Percentiles rank a stretch among this genome's conserved stretches.
These are phyloP conservation scores for Camptogramma bilineatum DNA, from an alignment of 2,888 invertebrate genomes.

Conservation along the genomic window DNA sequence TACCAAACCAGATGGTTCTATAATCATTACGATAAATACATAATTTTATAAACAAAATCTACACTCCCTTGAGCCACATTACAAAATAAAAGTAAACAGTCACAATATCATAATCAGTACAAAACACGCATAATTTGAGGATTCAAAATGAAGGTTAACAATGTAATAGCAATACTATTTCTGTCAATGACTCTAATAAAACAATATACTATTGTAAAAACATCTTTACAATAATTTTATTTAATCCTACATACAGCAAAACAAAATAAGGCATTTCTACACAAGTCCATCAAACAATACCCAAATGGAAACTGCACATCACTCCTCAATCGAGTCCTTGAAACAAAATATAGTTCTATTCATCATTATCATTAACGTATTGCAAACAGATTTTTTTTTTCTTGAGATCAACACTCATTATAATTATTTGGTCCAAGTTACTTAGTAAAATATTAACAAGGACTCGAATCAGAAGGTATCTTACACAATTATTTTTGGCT, in stretches of 20 bases:
- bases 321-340: conserved; percentile 60
- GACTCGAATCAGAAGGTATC: conserved; percentile 68
- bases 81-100: conserved; percentile 47
- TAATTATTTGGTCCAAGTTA: conserved; percentile 78
- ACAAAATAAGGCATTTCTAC: conserved; percentile 82
- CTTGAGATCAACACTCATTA: conserved; percentile 75
- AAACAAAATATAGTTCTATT: conserved; percentile 53
- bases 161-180: conserved; percentile 59
- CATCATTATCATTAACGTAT: conserved; percentile 56
- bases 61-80: conserved; percentile 71
- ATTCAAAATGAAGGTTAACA: conserved; percentile 57
- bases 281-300: conserved; percentile 67
- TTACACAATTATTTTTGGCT: conserved; percentile 81
- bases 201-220: conserved; percentile 58
- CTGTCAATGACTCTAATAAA: conserved; percentile 55
- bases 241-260: conserved; percentile 76
- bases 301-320: conserved; percentile 61
- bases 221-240: conserved; percentile 72
- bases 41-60: conserved; percentile 53
- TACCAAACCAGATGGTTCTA: conserved; percentile 25
- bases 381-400: conserved; percentile 54
- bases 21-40: conserved; percentile 34
- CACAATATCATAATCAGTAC: conserved; percentile 48
- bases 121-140: conserved; percentile 56
- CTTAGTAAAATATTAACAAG: conserved; percentile 57